Evolutionary conservation across 2,888 invertebrate species (phyloP).

Genomic region (Oxyteleia sp.): DNA sequence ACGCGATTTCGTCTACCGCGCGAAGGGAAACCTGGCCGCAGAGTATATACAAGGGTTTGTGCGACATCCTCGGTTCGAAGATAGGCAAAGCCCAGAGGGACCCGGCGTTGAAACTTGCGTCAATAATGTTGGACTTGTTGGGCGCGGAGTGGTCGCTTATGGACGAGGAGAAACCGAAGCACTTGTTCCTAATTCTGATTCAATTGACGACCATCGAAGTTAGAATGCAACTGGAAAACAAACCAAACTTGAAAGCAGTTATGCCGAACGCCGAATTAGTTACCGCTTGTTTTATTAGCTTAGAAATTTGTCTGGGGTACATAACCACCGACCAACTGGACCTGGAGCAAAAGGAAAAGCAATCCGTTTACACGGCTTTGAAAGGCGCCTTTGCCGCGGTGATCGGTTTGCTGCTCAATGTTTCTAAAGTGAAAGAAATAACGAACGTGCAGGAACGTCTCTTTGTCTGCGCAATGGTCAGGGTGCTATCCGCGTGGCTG

Average conservation of each 20-base stretch:
- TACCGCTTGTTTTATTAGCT: constrained; percentile 94
- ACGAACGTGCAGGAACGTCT: constrained; percentile 91
- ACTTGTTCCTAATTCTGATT: constrained; percentile 93
- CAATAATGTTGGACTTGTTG: constrained; percentile 93
- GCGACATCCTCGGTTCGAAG: constrained; percentile 95
- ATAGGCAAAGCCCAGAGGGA: constrained; percentile 96
- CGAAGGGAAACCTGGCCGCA: constrained; percentile 94
- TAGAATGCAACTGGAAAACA: constrained; percentile 97
- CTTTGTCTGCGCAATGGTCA: constrained; percentile 94
- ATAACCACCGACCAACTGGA: constrained; percentile 94
- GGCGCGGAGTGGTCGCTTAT: constrained; percentile 95
- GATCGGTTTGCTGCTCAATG: constrained; percentile 91
- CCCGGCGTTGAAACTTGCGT: constrained; percentile 94
- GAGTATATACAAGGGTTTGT: constrained; percentile 93
- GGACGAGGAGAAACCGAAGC: constrained; percentile 93
- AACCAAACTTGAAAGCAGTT: constrained; percentile 92
- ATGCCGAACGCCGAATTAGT: constrained; percentile 93
- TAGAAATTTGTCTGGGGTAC: constrained; percentile 93
- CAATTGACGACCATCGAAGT: constrained; percentile 97
- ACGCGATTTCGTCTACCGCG: constrained; percentile 90
- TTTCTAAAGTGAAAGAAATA: constrained; percentile 92
- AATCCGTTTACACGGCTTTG: constrained; percentile 95
- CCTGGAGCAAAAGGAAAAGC: constrained; percentile 96
- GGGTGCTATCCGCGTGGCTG: constrained; percentile 95
- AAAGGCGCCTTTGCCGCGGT: constrained; percentile 96